These are phyloP conservation scores for Meda fulgida DNA, from an alignment of 2,797 vertebrate genomes.

Conservation along the genomic window DNA sequence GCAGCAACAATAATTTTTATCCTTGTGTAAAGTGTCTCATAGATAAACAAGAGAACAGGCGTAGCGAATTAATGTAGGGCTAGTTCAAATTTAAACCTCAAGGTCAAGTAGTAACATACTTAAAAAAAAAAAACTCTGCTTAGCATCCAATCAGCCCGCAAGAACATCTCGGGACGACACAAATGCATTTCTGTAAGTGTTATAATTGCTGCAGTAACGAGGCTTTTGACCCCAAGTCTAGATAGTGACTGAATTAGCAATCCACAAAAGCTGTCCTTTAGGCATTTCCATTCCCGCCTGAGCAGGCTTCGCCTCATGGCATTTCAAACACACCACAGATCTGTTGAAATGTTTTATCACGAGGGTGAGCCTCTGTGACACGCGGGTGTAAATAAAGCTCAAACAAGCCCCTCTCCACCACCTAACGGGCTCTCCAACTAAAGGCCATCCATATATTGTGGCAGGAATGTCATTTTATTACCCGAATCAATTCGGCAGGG, in stretches of 20 bases:
- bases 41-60: conserved; percentile 54
- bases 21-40: conserved; percentile 11
- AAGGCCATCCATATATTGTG: conserved; percentile 85
- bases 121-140: conserved; percentile 25
- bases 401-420: conserved; percentile 85
- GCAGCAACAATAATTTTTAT: background rate
- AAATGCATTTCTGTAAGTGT: conserved; percentile 48
- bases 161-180: background rate
- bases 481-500: conserved; percentile 87
- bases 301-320: conserved; percentile 71
- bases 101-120: conserved; percentile 42
- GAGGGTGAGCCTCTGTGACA: conserved; percentile 72
- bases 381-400: conserved; percentile 87
- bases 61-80: conserved; percentile 37
- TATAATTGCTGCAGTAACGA: conserved; percentile 64
- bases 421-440: conserved; percentile 85
- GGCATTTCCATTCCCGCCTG: conserved; percentile 61
- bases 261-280: conserved; percentile 69
- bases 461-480: conserved; percentile 89
- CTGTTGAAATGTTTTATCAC: conserved; percentile 76
- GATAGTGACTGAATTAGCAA: conserved; percentile 65
- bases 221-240: conserved; percentile 68
- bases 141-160: background rate
- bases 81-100: conserved; percentile 30
- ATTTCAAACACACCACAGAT: conserved; percentile 76